Evolutionary conservation across 2,797 vertebrate species (phyloP).

Genomic region (Mormyrops attenuatus): DNA sequence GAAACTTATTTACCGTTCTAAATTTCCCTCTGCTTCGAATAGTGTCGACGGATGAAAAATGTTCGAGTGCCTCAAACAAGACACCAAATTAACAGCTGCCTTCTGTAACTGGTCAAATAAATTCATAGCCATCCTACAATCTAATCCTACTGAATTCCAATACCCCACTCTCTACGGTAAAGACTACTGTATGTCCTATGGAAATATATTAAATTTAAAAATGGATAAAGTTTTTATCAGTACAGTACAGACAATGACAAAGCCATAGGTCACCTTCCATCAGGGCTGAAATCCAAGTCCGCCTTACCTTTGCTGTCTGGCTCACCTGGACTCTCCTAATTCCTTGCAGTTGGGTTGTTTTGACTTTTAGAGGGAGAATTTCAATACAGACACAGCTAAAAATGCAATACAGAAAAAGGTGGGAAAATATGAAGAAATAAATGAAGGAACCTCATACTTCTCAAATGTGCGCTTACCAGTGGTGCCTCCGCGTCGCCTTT

Average conservation of each 20-base stretch:
- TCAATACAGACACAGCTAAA: neutral
- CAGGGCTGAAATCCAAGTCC: neutral
- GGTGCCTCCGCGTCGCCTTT: neutral
- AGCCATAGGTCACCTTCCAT: neutral
- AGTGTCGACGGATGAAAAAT: neutral
- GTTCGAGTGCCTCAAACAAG: neutral
- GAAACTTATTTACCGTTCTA: neutral
- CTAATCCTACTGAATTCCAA: neutral
- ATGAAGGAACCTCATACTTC: neutral
- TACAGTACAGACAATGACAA: neutral
- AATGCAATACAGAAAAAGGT: neutral
- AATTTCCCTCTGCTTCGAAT: neutral
- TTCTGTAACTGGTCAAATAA: neutral
- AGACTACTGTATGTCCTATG: neutral
- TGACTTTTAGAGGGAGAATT: neutral
- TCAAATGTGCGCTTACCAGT: neutral
- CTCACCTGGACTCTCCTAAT: neutral
- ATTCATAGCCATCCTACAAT: neutral
- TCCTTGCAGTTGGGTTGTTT: neutral
- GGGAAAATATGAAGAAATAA: neutral
- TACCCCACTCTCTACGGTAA: neutral
- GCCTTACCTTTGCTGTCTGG: constrained; percentile 11
- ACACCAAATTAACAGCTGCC: neutral
- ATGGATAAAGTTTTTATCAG: neutral
- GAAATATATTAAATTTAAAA: neutral